phyloP scores from a whole-genome alignment of 2,888 invertebrate genomes.

The Escarpia spicata region DNA sequence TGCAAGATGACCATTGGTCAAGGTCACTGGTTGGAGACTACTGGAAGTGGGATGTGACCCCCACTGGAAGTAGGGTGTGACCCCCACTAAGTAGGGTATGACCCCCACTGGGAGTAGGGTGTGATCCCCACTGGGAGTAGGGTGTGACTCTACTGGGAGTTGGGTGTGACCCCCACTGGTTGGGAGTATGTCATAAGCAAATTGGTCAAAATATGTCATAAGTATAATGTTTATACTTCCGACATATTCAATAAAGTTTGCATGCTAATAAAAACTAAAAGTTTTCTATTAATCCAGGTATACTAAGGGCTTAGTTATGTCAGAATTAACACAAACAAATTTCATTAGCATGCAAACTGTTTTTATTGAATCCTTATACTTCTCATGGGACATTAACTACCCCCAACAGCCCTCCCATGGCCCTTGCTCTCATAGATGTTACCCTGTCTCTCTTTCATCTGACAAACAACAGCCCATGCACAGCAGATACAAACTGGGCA shows the following conservation, averaged over 20 bases:
- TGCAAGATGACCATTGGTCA: conserved; percentile 42
- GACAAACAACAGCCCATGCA: background rate
- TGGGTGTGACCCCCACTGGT: background rate
- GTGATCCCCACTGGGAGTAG: background rate
- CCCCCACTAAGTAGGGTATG: background rate
- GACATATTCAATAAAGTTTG: too few species aligned
- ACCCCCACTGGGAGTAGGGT: background rate
- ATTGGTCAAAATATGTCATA: too few species aligned
- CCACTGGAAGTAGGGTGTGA: background rate
- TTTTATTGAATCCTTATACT: too few species aligned
- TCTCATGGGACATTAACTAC: background rate
- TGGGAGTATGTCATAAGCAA: background rate
- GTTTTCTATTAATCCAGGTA: too few species aligned
- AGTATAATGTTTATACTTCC: too few species aligned
- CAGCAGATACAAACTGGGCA: background rate
- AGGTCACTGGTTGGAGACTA: background rate
- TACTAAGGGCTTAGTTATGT: too few species aligned
- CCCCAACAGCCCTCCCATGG: too few species aligned
- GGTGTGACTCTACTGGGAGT: background rate
- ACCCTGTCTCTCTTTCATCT: background rate
- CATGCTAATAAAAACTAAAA: too few species aligned
- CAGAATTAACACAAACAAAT: too few species aligned
- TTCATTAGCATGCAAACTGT: too few species aligned
- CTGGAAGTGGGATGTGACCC: background rate
- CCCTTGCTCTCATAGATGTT: background rate